Percentiles rank a stretch among this genome's conserved stretches.
phyloP scores from a whole-genome alignment of 2,797 vertebrate species.

The Sebastes dallii region DNA sequence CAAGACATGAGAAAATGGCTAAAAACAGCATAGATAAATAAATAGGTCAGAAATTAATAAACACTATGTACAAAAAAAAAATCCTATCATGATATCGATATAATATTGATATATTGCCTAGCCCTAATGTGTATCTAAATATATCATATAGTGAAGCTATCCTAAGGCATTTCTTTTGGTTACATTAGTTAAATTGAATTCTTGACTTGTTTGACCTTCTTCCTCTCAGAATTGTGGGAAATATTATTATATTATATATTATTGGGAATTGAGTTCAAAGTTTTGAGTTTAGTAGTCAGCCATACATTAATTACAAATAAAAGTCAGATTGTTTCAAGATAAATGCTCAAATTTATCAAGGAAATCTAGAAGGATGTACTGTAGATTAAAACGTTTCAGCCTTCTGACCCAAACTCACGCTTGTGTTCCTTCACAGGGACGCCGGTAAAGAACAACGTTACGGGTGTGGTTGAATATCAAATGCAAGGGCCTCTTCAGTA shows the following conservation, averaged over 20 bases:
- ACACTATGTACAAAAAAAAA: no score
- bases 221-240: background rate
- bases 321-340: background rate
- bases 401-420: background rate
- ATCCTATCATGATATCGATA: no score
- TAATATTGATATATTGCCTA: no score
- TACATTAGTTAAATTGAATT: background rate
- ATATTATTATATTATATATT: no score
- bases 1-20: no score
- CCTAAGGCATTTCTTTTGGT: background rate
- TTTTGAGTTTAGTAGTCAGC: background rate
- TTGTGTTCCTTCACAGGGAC: slow-evolving; percentile 79
- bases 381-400: background rate
- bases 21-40: no score
- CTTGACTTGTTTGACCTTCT: background rate
- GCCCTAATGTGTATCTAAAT: background rate
- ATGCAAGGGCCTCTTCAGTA: slow-evolving; percentile 90
- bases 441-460: slow-evolving; percentile 84
- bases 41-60: no score
- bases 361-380: background rate
- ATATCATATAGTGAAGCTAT: background rate
- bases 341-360: background rate
- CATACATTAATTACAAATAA: background rate
- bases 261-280: background rate
- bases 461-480: slow-evolving; percentile 88